A percentile compares a stretch with the other conserved stretches of the same genome.
Evolutionary conservation across 2,113 vertebrate genomes (phyloP).

Genomic region (Campylorhamphus procurvoides): DNA sequence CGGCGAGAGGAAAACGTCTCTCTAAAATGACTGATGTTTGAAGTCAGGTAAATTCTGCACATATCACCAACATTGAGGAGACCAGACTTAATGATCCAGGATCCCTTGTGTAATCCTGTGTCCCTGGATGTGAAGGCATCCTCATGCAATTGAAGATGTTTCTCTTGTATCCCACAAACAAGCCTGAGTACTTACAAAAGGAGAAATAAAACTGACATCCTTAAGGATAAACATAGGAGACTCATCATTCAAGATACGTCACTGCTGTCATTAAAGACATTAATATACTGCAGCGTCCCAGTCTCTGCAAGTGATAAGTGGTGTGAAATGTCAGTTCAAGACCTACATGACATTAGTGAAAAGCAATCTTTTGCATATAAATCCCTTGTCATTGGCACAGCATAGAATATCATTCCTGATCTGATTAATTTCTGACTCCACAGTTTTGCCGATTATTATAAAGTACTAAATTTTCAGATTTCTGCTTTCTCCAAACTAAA

Average conservation of each 20-base stretch:
- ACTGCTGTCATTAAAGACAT: not conserved
- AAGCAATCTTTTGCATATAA: conserved; percentile 6
- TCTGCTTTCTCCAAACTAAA: not conserved
- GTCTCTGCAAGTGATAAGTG: not conserved
- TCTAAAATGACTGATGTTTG: not conserved
- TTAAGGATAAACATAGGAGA: not conserved
- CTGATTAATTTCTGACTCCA: not conserved
- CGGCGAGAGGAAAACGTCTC: not conserved
- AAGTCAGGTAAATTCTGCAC: not conserved
- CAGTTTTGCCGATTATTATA: not conserved
- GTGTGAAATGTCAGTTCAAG: not conserved
- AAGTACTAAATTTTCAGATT: not conserved
- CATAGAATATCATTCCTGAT: not conserved
- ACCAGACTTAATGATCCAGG: not conserved
- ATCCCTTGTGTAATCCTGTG: not conserved
- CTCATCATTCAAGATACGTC: not conserved
- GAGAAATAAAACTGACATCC: not conserved
- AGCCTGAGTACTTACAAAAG: not conserved
- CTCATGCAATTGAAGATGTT: not conserved
- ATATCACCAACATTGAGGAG: rapidly evolving
- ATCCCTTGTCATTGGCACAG: not conserved
- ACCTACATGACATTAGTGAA: not conserved
- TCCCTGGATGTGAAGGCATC: not conserved
- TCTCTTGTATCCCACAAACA: not conserved
- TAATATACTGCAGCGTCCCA: not conserved